Base-by-base conservation (phyloP, 2,113 vertebrate species). In the Isichthys henryi region DNA sequence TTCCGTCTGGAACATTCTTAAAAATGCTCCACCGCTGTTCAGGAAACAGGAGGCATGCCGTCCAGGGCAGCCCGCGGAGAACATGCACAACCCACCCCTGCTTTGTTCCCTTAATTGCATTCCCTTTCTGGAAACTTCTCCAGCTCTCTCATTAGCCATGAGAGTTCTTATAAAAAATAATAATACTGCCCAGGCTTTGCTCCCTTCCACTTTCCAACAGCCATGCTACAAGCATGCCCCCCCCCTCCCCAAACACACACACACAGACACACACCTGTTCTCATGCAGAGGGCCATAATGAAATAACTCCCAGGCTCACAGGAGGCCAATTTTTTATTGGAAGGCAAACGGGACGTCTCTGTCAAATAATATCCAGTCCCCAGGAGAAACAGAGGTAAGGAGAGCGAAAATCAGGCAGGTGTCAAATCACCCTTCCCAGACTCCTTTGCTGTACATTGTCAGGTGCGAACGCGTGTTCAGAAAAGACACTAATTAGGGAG, bases 311-410 rank as follows among this genome's bases (percentile, higher is more conserved):
- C 91, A 31, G 84, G 19, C n/a, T 77, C 89, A 87, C 85, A 35
- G 86, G 87, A 92, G 93, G 91, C 77, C 39, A 48, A 88, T 86
- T 92, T 93, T 93, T 92, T 91, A 84, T 89, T 89, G 93, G 93
- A 93, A 93, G 94, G 94, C 94, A 91, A 94, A 92, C 90, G 92
- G 94, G 94, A 94, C 93, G 93, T 92, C 93, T 94, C 93, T 94
- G 94, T 95, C 95, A 96, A 95, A 96, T 96, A 96, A 95, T 94
- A 95, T 95, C 93, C 93, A 93, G 92, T 93, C 92, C 93, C 93
- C 92, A 93, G 23, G 66, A 90, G 92, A 91, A 94, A 95, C 93
- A 92, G 93, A 92, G 93, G 46, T 50, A 91, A 74, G 90, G 91
- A 93, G 91, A 93, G 93, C 95, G 10, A 94, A 95, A 93, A 94